Base-by-base conservation (phyloP, 2,888 invertebrate species). In the Dolichomitus sp. region DNA sequence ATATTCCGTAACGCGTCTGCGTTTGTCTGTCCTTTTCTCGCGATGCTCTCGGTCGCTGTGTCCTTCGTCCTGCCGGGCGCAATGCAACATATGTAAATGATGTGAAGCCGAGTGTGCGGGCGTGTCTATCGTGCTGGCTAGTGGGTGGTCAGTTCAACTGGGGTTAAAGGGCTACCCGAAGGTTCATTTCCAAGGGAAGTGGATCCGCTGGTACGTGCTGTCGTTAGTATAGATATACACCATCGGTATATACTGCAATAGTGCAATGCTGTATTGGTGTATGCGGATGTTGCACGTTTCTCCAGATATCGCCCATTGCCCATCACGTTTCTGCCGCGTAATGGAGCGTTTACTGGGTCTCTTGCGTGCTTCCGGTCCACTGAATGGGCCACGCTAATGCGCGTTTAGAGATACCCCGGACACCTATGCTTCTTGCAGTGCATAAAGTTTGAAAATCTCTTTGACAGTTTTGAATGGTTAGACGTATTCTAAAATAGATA, bases 31-130 rank as follows among this genome's bases (percentile, higher is more conserved):
- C 73, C 48, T 23, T 61, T 48, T 17, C 12, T 33, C 19, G 11
- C 50, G 23, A 37, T n/a, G 45, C 37, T 48, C 37, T 45, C 23
- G 17, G 30, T 61, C 45, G 30, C 33, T 48, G 23, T 42, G 27
- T 66, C 85, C 74, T 66, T 61, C 63, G 73, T 80, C 82, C 83
- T 76, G 75, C 72, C 54, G 69, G 61, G 70, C 70, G 81, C 79
- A 57, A 70, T 70, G 88, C 82, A 81, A 84, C 88, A 83, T 86
- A 88, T 88, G 87, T 84, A 88, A 89, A 89, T 87, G 86, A 89
- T 86, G 84, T 77, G 81, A 83, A 86, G 78, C 81, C 83, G 69
- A 83, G 77, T 72, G 83, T 75, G 59, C 37, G 75, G 59, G 50
- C 59, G 73, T 73, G 63, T 27, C 79, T 52, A 50, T 76, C 70